phyloP scores from a whole-genome alignment of 2,888 invertebrate species.

The Tenthredo distinguenda region DNA sequence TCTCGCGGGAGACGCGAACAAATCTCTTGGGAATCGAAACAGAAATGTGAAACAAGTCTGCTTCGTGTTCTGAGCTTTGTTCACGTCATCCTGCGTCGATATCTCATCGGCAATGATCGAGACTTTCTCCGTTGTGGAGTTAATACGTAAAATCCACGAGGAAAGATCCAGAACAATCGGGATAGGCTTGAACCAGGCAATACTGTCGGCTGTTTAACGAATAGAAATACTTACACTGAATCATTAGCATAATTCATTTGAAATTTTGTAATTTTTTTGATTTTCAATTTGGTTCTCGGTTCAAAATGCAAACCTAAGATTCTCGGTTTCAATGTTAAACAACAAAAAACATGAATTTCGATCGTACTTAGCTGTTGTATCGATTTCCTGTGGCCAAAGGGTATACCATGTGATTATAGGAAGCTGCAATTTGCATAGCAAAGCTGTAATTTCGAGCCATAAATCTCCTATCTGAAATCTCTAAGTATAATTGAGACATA shows the following conservation, averaged over 20 bases:
- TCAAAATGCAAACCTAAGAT: too few species aligned
- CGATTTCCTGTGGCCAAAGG: constrained; percentile 42
- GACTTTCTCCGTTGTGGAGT: background rate
- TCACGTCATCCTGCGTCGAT: background rate
- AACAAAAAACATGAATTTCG: constrained; percentile 7
- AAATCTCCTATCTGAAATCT: constrained; percentile 64
- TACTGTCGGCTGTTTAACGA: background rate
- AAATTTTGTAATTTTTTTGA: background rate
- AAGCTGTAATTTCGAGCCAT: constrained; percentile 65
- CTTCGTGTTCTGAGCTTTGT: background rate
- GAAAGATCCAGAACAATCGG: background rate
- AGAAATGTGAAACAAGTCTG: constrained; percentile 24
- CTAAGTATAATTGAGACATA: constrained; percentile 66
- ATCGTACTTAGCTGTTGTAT: constrained; percentile 41
- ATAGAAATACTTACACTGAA: background rate
- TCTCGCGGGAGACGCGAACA: background rate
- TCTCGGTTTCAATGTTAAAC: background rate
- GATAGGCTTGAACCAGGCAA: background rate
- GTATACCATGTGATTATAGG: constrained; percentile 56
- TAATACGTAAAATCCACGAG: background rate
- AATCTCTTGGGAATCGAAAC: constrained; percentile 35
- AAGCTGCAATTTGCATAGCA: constrained; percentile 66
- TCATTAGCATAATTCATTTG: background rate
- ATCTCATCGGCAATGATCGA: constrained; percentile 14
- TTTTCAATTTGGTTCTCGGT: background rate